Conservation (phyloP, 2,113 vertebrate genomes). For the cat (Felis catus) region DNA sequence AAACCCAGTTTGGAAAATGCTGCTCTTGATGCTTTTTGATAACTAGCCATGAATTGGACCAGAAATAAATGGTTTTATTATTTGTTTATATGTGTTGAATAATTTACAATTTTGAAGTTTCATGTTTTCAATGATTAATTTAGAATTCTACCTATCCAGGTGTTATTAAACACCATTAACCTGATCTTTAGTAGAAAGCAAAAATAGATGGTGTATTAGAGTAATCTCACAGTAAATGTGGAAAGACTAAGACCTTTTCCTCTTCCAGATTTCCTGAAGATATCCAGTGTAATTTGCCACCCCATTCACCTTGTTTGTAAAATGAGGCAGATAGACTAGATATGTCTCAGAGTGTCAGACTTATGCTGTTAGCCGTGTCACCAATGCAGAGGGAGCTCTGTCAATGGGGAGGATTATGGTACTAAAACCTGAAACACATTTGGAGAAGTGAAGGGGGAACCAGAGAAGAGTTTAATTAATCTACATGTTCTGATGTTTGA, state of each 20-base stretch:
- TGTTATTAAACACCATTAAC: neutral
- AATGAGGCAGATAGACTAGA: constrained; percentile 25
- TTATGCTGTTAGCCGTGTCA: neutral
- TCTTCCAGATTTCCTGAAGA: constrained; percentile 5
- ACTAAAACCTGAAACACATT: constrained; percentile 29
- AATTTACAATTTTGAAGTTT: neutral
- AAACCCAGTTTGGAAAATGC: neutral
- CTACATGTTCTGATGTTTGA: constrained; percentile 65
- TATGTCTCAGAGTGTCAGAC: neutral
- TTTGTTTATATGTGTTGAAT: neutral
- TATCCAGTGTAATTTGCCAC: neutral
- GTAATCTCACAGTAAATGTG: neutral
- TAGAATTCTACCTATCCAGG: neutral
- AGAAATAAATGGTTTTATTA: neutral
- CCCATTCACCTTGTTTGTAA: neutral
- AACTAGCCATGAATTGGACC: neutral
- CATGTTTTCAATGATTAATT: neutral
- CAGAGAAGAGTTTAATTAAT: constrained; percentile 71
- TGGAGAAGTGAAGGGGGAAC: neutral
- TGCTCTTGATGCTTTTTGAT: neutral
- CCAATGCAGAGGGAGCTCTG: neutral
- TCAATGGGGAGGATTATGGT: neutral
- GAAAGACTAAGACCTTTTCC: neutral
- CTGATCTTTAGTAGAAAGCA: neutral
- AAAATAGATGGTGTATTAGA: neutral